Evolutionary conservation across 2,797 vertebrate species (phyloP).

Genomic region (Phoebastria nigripes): DNA sequence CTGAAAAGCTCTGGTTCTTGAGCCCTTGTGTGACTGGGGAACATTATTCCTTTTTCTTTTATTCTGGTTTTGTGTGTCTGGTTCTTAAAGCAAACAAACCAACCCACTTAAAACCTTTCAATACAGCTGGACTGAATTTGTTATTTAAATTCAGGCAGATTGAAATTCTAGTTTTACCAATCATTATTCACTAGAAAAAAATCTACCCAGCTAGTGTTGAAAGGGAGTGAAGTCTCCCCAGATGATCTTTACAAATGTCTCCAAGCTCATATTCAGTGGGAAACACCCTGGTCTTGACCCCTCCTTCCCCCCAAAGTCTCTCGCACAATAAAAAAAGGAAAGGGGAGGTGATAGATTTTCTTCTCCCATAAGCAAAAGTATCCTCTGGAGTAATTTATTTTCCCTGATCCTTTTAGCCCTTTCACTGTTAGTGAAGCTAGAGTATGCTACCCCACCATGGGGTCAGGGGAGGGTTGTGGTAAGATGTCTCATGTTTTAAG

Average conservation of each 20-base stretch:
- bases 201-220: not conserved
- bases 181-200: not conserved
- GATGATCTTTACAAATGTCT: not conserved
- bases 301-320: not conserved
- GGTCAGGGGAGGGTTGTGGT: not conserved
- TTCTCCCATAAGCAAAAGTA: not conserved
- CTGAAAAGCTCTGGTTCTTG: not conserved
- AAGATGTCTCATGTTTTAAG: not conserved
- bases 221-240: not conserved
- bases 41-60: not conserved
- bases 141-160: not conserved
- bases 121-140: not conserved
- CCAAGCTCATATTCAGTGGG: not conserved
- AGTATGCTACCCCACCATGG: not conserved
- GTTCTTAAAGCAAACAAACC: not conserved
- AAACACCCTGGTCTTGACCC: not conserved
- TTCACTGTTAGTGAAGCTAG: not conserved
- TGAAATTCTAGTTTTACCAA: not conserved
- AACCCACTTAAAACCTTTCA: not conserved
- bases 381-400: not conserved
- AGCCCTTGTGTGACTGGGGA: not conserved
- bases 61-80: not conserved
- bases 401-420: not conserved
- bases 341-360: not conserved
- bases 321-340: not conserved